phyloP scores from a whole-genome alignment of 2,113 vertebrate genomes.

The Sinosuthora webbiana region DNA sequence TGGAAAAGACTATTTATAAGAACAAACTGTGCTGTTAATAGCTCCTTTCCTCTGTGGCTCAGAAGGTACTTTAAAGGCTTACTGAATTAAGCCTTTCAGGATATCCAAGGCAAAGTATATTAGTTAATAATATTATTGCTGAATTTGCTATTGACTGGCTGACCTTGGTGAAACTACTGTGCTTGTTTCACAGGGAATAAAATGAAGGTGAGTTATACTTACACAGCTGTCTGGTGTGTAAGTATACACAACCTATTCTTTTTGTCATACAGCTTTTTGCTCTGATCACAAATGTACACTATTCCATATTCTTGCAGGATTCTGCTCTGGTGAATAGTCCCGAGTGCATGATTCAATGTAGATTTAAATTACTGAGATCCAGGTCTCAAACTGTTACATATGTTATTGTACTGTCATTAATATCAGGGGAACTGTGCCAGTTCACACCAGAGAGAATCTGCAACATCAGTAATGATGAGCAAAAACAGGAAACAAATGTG shows the following conservation, averaged over 20 bases:
- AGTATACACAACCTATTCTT: background rate
- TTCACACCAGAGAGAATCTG: background rate
- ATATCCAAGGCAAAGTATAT: background rate
- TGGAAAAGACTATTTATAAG: constrained; percentile 61
- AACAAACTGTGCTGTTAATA: constrained; percentile 1
- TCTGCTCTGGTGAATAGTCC: background rate
- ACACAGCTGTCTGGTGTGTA: background rate
- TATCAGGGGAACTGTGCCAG: background rate
- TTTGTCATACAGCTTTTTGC: background rate
- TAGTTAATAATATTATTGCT: constrained; percentile 27
- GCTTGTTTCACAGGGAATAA: background rate
- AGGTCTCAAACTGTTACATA: background rate
- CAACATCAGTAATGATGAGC: background rate
- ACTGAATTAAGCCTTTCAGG: background rate
- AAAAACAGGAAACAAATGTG: background rate
- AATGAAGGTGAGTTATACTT: background rate
- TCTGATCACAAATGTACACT: background rate
- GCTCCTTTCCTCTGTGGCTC: background rate
- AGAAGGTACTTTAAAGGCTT: background rate
- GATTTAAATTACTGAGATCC: background rate
- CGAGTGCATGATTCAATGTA: background rate
- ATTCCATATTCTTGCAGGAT: background rate
- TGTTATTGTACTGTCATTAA: background rate
- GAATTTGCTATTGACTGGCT: background rate
- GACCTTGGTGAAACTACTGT: background rate